phyloP scores from a whole-genome alignment of 64 coral and sea anemone genomes.

The Montipora sp. region DNA sequence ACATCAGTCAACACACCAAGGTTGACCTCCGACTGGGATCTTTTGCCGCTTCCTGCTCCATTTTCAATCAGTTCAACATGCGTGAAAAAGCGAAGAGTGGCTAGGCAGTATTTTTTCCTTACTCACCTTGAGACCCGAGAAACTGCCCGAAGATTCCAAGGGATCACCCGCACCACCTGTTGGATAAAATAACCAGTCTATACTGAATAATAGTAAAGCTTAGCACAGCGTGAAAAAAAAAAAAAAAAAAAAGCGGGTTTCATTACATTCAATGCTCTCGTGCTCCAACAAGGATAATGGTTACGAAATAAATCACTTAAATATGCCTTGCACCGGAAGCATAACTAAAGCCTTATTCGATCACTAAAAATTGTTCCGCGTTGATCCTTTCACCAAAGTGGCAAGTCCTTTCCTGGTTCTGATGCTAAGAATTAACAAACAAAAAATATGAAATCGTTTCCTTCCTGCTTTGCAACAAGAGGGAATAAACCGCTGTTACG shows the following conservation, averaged over 20 bases:
- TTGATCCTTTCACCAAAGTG: no score
- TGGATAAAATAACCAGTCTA: background rate
- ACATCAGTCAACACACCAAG: background rate
- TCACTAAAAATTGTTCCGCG: no score
- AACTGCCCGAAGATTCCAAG: background rate
- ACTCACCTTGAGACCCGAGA: conserved; percentile 21
- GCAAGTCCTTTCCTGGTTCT: no score
- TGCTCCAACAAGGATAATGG: no score
- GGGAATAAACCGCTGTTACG: no score
- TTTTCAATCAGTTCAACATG: background rate
- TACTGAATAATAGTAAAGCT: no score
- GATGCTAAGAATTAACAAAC: no score
- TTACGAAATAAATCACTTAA: no score
- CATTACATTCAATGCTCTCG: background rate
- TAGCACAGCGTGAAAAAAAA: background rate
- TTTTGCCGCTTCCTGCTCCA: background rate
- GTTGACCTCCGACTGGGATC: background rate
- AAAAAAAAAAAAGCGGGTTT: background rate
- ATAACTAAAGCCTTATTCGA: no score
- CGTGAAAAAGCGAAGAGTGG: background rate
- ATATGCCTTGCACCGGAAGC: no score
- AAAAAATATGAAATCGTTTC: no score
- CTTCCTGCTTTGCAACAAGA: no score
- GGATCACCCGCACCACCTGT: background rate
- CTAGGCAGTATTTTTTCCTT: background rate